Evolutionary conservation across 2,113 vertebrate species (phyloP), one percentile per base, ranked within the genome.

Genomic region (Ictalurus furcatus): DNA sequence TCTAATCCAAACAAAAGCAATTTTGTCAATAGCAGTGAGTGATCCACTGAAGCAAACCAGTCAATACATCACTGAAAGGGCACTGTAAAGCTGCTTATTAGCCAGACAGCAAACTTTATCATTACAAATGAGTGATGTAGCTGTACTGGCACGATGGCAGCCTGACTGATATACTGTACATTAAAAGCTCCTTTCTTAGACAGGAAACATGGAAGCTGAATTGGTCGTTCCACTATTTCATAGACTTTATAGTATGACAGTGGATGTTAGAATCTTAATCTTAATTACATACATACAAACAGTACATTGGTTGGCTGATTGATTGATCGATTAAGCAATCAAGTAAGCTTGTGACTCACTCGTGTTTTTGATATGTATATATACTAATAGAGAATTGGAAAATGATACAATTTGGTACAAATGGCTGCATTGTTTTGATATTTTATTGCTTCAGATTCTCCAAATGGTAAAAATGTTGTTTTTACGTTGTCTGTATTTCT

Each of bases 21-120:
- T 14, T 73, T 85, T 34, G 48, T 56, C 84, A 89, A 92, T 91
- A 87, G 84, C 86, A 90, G 58, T 48, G 80, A 87, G 92, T 83
- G 81, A 37, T 34, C 52, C 67, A 58, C n/a, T 74, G 69, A 71
- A 86, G 40, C 67, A 73, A 56, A 73, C 19, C 84, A 73, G 40
- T 71, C 34, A 25, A 85, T 73, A 85, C 58, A 85, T 85, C 84
- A 69, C 67, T 34, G 30, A 58, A 61, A 56, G 48, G 67, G 48
- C 65, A 58, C 21, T 74, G 67, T 71, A 86, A 86, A 86, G 85
- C 69, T 86, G 67, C 67, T 86, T 74, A 73, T 61, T 69, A 85
- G 28, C 28, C 17, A 71, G 84, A 73, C 65, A 54, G 44, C 44
- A 56, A 56, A 56, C 21, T 86, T 56, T 73, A 86, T 73, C 28